Percentiles rank a stretch among this genome's conserved stretches.
These are phyloP conservation scores for Cetonia aurata DNA, from an alignment of 2,888 invertebrate species.

Conservation along the genomic window DNA sequence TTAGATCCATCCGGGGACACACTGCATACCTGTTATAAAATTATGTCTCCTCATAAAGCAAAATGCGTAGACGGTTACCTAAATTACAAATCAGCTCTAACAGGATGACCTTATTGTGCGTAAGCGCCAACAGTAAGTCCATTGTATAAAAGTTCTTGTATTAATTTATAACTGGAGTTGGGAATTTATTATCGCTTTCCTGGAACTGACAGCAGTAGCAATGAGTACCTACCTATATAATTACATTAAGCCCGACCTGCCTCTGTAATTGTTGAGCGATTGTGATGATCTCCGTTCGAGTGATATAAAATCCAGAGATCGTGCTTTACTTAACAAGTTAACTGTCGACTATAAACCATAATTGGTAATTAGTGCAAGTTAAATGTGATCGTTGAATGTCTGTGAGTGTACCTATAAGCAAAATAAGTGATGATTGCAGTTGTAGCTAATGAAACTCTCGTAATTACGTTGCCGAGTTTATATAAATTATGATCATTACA, in stretches of 20 bases:
- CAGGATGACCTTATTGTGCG: no score
- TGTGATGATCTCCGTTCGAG: background rate
- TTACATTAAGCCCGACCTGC: slow-evolving; percentile 3
- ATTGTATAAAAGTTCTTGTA: slow-evolving; percentile 5
- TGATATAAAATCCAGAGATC: background rate
- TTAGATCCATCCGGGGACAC: no score
- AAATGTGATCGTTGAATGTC: slow-evolving; percentile 1
- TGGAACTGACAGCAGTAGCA: slow-evolving; percentile 13
- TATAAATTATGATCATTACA: no score
- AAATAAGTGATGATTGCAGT: no score
- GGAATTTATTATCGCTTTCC: slow-evolving; percentile 17
- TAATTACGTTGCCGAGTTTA: no score
- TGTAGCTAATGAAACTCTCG: no score
- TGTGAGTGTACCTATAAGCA: no score
- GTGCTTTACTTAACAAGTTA: background rate
- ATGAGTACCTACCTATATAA: slow-evolving; percentile 2
- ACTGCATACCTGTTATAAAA: no score
- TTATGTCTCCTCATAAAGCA: no score
- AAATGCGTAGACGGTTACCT: no score
- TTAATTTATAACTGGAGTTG: slow-evolving; percentile 9
- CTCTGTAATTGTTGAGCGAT: background rate
- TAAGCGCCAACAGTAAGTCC: background rate
- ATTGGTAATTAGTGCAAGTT: slow-evolving; percentile 1
- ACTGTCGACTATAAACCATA: background rate
- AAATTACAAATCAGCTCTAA: no score